Evolutionary conservation across 2,797 vertebrate genomes (phyloP).

Genomic region (Peromyscus nudipes): DNA sequence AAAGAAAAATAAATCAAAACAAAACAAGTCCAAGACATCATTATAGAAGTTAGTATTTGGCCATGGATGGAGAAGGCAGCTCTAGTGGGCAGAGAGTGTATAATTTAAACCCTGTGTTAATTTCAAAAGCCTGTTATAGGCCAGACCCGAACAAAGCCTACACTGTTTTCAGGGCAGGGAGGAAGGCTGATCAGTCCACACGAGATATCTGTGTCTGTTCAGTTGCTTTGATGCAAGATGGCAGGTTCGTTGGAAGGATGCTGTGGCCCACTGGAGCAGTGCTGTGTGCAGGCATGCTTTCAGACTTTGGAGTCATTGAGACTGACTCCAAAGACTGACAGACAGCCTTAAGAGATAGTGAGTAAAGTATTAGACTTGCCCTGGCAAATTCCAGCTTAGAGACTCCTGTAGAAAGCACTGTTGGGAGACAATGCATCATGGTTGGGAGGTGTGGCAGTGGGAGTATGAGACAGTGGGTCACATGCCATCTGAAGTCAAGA

Average conservation of each 20-base stretch:
- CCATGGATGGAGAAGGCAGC: not conserved
- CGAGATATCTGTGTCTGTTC: not conserved
- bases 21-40: not conserved
- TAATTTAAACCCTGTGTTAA: not conserved
- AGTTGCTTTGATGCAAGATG: not conserved
- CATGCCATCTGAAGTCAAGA: not conserved
- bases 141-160: not conserved
- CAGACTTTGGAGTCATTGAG: not conserved
- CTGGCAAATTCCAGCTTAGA: not conserved
- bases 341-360: not conserved
- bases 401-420: not conserved
- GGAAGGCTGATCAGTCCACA: not conserved
- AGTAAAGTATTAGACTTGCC: not conserved
- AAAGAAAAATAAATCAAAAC: too few relatives aligned
- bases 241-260: not conserved
- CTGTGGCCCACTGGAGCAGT: fast-evolving
- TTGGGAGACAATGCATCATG: not conserved
- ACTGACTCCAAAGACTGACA: not conserved
- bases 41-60: not conserved
- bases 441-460: too few relatives aligned
- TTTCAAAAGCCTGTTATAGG: not conserved
- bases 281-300: not conserved
- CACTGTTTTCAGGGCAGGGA: not conserved
- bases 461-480: not conserved
- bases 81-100: not conserved